phyloP scores from a whole-genome alignment of 2,888 invertebrate species.

The Ephialtes manifestator region DNA sequence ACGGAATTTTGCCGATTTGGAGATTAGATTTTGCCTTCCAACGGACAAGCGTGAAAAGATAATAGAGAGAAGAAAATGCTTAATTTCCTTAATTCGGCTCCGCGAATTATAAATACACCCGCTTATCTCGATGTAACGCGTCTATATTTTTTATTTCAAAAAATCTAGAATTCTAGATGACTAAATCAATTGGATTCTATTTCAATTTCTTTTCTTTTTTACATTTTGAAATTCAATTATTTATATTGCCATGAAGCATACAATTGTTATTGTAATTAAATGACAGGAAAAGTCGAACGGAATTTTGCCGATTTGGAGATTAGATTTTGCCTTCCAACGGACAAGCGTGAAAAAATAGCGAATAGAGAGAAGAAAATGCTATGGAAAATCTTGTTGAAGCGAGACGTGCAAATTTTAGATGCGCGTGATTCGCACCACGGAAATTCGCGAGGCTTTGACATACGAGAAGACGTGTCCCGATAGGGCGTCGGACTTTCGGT shows the following conservation, averaged over 20 bases:
- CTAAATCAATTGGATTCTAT: neutral
- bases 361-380: neutral
- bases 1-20: no score
- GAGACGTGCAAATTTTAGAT: conserved; percentile 22
- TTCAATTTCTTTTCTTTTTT: neutral
- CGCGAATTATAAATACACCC: neutral
- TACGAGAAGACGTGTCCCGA: conserved; percentile 54
- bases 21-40: no score
- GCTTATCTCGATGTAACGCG: conserved; percentile 5
- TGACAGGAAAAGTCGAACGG: neutral
- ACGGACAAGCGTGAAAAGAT: no score
- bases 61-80: no score
- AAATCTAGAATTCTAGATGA: neutral
- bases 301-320: neutral
- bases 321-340: neutral
- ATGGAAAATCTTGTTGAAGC: neutral
- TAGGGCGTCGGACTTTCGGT: conserved; percentile 45
- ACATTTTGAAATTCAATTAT: conserved; percentile 2
- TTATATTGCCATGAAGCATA: conserved; percentile 33
- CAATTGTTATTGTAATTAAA: conserved; percentile 10
- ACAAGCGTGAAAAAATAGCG: neutral
- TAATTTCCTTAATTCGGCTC: neutral
- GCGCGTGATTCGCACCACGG: conserved; percentile 20
- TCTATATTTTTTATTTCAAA: neutral
- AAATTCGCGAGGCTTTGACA: conserved; percentile 47